Conservation (phyloP, 1,140 invertebrate genomes). For the Pteromalus puparum region DNA sequence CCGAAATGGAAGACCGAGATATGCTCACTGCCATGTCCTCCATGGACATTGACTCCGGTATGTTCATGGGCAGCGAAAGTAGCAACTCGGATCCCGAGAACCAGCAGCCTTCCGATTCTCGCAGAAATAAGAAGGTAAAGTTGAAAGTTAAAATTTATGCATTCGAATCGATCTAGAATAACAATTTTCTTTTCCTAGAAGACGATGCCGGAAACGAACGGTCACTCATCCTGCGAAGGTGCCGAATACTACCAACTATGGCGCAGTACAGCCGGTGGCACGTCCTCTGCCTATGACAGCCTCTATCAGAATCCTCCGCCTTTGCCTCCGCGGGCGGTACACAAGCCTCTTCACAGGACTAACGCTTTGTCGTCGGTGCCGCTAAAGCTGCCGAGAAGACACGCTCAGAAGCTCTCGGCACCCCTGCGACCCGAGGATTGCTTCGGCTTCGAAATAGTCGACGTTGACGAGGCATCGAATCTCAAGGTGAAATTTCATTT, state of each 20-base stretch:
- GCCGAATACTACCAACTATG: constrained; percentile 73
- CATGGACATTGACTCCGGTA: constrained; percentile 64
- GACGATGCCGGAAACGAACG: constrained; percentile 59
- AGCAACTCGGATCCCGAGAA: constrained; percentile 73
- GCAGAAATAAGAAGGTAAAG: constrained; percentile 63
- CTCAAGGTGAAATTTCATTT: constrained; percentile 62
- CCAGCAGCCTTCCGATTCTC: constrained; percentile 61
- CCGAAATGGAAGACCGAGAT: constrained; percentile 66
- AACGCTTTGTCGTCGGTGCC: constrained; percentile 75
- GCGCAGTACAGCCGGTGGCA: constrained; percentile 71
- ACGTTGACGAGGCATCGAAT: constrained; percentile 80
- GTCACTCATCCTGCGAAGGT: constrained; percentile 61
- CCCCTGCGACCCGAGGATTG: constrained; percentile 80
- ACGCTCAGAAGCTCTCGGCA: constrained; percentile 73
- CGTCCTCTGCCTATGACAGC: constrained; percentile 63
- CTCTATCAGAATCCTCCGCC: constrained; percentile 73
- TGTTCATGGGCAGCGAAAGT: constrained; percentile 69
- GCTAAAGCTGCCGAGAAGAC: constrained; percentile 70
- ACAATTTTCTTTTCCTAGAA: constrained; percentile 32
- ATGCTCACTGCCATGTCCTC: constrained; percentile 60
- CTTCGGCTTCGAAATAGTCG: constrained; percentile 86
- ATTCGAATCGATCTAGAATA: neutral
- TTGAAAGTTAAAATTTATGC: neutral
- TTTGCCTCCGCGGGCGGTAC: constrained; percentile 74
- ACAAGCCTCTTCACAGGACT: constrained; percentile 80